Conservation (phyloP, 2,113 vertebrate species). For the Siniperca chuatsi region DNA sequence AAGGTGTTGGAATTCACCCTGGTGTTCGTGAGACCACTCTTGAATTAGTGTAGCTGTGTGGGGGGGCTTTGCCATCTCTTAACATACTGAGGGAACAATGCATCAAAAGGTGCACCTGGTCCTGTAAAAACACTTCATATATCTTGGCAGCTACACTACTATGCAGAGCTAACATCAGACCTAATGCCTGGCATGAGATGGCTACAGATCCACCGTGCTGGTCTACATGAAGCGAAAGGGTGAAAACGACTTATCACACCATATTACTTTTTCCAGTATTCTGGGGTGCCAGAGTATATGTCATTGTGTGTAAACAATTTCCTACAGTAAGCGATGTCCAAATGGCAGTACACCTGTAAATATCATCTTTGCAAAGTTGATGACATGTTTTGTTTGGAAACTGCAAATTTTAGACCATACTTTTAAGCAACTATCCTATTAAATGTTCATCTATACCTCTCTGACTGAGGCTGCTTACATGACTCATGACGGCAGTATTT, state of each 20-base stretch:
- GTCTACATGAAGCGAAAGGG: conserved; percentile 10
- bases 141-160: conserved; percentile 32
- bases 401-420: conserved; percentile 6
- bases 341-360: conserved; percentile 48
- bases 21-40: conserved; percentile 40
- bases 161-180: conserved; percentile 37
- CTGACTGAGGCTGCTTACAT: not conserved
- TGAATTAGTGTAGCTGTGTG: conserved; percentile 48
- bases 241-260: conserved; percentile 57
- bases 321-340: conserved; percentile 24
- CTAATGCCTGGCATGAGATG: conserved; percentile 47
- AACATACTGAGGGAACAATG: conserved; percentile 48
- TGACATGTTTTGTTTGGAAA: conserved; percentile 34
- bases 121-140: conserved; percentile 52
- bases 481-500: not conserved
- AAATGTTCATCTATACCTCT: not conserved
- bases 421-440: conserved; percentile 7
- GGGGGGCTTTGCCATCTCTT: conserved; percentile 52
- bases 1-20: conserved; percentile 59
- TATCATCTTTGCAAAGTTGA: conserved; percentile 32
- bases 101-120: conserved; percentile 68
- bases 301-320: conserved; percentile 48
- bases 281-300: conserved; percentile 28
- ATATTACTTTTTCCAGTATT: conserved; percentile 48
- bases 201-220: conserved; percentile 39